Conservation (phyloP, 2,888 invertebrate species). For the Mesochorus sp. region DNA sequence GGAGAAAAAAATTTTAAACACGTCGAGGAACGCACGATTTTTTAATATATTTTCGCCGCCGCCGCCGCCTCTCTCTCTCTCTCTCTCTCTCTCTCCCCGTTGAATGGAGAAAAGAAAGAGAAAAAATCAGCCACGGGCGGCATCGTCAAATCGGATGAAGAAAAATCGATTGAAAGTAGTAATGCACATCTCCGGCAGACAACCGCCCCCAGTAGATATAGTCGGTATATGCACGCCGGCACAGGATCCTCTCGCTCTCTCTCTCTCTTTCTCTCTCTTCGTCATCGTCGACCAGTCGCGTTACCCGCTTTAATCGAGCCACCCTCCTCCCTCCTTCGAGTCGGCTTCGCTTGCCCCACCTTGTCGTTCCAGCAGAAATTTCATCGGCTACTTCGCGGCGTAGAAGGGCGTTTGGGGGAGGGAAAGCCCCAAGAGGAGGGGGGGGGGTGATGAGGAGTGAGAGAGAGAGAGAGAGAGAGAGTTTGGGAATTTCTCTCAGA, state of each 20-base stretch:
- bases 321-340: conserved; percentile 39
- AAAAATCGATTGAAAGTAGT: conserved; percentile 50
- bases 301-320: conserved; percentile 59
- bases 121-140: background rate
- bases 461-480: conserved; percentile 38
- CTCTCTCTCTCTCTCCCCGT: too few relatives aligned
- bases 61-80: too few relatives aligned
- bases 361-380: conserved; percentile 79
- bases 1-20: too few relatives aligned
- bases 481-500: conserved; percentile 35
- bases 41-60: too few relatives aligned
- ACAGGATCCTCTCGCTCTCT: background rate
- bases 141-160: conserved; percentile 32
- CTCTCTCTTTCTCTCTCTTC: conserved; percentile 5
- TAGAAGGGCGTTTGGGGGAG: too few relatives aligned
- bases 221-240: conserved; percentile 12
- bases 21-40: too few relatives aligned
- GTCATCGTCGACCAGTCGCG: conserved; percentile 57
- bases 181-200: conserved; percentile 4
- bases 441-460: conserved; percentile 76
- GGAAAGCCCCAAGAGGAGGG: too few relatives aligned
- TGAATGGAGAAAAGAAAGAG: too few relatives aligned
- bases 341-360: conserved; percentile 17
- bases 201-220: background rate
- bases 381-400: conserved; percentile 84